Conservation (phyloP, 1,140 invertebrate genomes). For the Laupala kohalensis region DNA sequence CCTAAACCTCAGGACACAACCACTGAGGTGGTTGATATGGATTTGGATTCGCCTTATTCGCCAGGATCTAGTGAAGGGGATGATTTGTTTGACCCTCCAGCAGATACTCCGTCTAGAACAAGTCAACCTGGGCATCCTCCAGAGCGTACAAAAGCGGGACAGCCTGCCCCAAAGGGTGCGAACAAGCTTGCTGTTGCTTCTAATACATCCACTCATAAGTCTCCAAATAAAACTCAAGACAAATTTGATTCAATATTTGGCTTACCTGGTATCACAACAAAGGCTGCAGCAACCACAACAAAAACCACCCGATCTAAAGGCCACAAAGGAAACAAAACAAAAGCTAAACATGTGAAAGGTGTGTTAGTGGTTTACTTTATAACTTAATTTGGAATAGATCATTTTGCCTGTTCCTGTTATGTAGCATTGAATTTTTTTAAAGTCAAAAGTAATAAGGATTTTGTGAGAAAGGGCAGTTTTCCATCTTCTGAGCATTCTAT, state of each 20-base stretch:
- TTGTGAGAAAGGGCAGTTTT: no score
- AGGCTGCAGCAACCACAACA: not conserved
- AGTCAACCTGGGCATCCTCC: not conserved
- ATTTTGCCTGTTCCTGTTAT: no score
- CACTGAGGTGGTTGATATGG: constrained; percentile 45
- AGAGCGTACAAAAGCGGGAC: not conserved
- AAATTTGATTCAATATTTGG: constrained; percentile 22
- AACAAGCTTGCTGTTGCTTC: not conserved
- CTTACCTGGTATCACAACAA: constrained; percentile 4
- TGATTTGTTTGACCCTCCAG: constrained; percentile 71
- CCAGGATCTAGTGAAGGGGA: constrained; percentile 71
- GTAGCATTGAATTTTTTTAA: no score
- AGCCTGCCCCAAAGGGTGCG: not conserved
- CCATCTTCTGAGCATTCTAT: no score
- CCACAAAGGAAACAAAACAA: not conserved
- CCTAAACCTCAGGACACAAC: constrained; percentile 10
- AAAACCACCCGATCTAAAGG: not conserved
- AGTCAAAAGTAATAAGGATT: no score
- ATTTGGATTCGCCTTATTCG: constrained; percentile 66
- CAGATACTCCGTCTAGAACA: constrained; percentile 27
- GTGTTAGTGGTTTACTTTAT: not conserved
- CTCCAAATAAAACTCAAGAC: constrained; percentile 13
- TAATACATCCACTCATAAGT: constrained; percentile 1
- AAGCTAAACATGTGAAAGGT: constrained; percentile 5
- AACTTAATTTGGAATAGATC: not conserved